phyloP scores from a whole-genome alignment of 2,888 invertebrate species.

The Pterobdella sp. region DNA sequence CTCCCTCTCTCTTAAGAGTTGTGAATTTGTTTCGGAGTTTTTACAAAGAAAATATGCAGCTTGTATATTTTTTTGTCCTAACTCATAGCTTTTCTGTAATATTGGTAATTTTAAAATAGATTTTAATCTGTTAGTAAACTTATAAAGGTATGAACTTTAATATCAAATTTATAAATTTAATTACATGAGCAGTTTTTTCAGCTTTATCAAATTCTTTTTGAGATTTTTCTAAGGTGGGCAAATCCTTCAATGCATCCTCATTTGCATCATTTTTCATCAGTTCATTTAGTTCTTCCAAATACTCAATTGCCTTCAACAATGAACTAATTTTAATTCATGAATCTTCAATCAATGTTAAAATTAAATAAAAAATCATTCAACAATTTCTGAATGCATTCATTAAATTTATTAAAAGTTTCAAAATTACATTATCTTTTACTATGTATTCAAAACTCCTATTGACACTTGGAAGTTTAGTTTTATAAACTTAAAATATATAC shows the following conservation, averaged over 20 bases:
- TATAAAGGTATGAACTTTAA: too few species aligned
- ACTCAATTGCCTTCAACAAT: slow-evolving; percentile 59
- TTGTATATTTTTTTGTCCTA: slow-evolving; percentile 69
- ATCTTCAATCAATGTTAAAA: too few species aligned
- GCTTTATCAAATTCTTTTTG: slow-evolving; percentile 68
- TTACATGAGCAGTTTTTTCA: slow-evolving; percentile 69
- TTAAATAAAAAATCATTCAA: too few species aligned
- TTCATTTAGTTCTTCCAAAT: slow-evolving; percentile 68
- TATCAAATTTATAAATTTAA: background rate
- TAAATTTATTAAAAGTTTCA: too few species aligned
- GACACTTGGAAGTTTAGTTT: too few species aligned
- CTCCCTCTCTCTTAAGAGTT: slow-evolving; percentile 57
- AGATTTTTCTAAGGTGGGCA: slow-evolving; percentile 65
- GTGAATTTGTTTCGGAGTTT: slow-evolving; percentile 59
- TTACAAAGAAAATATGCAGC: slow-evolving; percentile 66
- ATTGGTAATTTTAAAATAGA: slow-evolving; percentile 15
- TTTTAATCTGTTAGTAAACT: background rate
- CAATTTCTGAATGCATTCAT: too few species aligned
- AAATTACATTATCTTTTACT: too few species aligned
- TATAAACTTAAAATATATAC: too few species aligned
- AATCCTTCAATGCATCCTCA: slow-evolving; percentile 60
- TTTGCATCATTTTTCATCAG: slow-evolving; percentile 64
- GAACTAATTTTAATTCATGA: too few species aligned
- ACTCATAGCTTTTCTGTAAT: slow-evolving; percentile 67
- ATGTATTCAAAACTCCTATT: too few species aligned